A percentile compares a stretch with the other conserved stretches of the same genome.
phyloP scores from a whole-genome alignment of 2,888 invertebrate genomes.

The Oscheius sp. region DNA sequence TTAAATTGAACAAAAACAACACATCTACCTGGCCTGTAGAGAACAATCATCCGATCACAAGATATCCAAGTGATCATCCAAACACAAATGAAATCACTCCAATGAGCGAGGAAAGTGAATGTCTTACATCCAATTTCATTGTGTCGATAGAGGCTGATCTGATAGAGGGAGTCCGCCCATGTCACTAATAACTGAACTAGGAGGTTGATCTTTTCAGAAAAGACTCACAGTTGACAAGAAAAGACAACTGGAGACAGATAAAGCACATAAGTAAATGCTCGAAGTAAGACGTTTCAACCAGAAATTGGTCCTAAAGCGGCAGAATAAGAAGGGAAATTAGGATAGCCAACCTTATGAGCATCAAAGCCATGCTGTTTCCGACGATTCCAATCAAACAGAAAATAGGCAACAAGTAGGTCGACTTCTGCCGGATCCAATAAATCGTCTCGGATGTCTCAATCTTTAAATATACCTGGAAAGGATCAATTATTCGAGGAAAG shows the following conservation, averaged over 20 bases:
- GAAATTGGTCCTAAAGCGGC: slow-evolving; percentile 66
- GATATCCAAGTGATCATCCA: slow-evolving; percentile 72
- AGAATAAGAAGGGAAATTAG: slow-evolving; percentile 29
- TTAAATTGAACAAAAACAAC: background rate
- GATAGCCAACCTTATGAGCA: slow-evolving; percentile 64
- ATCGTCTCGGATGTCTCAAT: slow-evolving; percentile 44
- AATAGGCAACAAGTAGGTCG: slow-evolving; percentile 50
- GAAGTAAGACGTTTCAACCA: slow-evolving; percentile 71
- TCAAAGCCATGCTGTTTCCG: slow-evolving; percentile 71
- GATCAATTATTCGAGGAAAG: background rate
- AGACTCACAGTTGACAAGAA: slow-evolving; percentile 67
- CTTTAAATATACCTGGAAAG: slow-evolving; percentile 26
- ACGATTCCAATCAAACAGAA: slow-evolving; percentile 64
- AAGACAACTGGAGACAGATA: slow-evolving; percentile 69
- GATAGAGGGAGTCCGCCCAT: slow-evolving; percentile 67
- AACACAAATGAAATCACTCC: slow-evolving; percentile 68
- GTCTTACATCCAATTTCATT: slow-evolving; percentile 62
- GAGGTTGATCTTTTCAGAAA: background rate
- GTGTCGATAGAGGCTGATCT: slow-evolving; percentile 63
- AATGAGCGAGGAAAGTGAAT: slow-evolving; percentile 70
- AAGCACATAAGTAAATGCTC: slow-evolving; percentile 69
- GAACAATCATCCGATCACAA: slow-evolving; percentile 67
- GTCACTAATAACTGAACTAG: slow-evolving; percentile 44
- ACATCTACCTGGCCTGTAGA: slow-evolving; percentile 62
- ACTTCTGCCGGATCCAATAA: slow-evolving; percentile 43